phyloP scores from a whole-genome alignment of 2,113 vertebrate genomes.

The Mirza zaza region DNA sequence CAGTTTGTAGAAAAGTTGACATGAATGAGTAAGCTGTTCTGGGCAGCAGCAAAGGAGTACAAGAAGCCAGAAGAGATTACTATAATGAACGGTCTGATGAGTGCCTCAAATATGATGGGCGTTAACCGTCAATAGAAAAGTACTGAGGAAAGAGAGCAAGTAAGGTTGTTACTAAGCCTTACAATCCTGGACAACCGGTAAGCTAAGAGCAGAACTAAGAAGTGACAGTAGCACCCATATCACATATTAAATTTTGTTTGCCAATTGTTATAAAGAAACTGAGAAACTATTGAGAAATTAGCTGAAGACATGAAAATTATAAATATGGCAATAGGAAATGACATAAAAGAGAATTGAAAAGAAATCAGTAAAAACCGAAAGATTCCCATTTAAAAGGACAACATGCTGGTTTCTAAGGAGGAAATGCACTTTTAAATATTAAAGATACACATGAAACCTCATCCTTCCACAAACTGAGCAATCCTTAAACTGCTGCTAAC shows the following conservation, averaged over 20 bases:
- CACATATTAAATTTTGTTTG: neutral
- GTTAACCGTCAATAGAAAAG: neutral
- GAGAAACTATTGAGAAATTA: conserved; percentile 12
- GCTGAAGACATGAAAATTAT: neutral
- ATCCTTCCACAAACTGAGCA: conserved; percentile 22
- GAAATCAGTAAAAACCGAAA: neutral
- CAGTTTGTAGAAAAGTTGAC: neutral
- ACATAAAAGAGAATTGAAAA: neutral
- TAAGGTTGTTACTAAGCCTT: neutral
- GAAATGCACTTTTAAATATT: neutral
- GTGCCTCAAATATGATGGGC: neutral
- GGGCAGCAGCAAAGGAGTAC: neutral
- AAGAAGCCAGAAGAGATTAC: neutral
- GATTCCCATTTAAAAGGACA: neutral
- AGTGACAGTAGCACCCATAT: neutral
- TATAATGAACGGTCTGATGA: neutral
- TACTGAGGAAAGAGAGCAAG: neutral
- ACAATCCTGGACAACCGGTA: neutral
- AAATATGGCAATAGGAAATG: neutral
- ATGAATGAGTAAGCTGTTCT: neutral
- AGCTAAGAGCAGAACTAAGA: neutral
- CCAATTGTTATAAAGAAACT: neutral
- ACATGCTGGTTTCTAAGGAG: neutral
- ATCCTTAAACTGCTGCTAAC: neutral
- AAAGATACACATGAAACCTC: neutral